Evolutionary conservation across 1,140 invertebrate species (phyloP), one percentile per base, ranked within the genome.

Genomic region (Brachionus calyciflorus): DNA sequence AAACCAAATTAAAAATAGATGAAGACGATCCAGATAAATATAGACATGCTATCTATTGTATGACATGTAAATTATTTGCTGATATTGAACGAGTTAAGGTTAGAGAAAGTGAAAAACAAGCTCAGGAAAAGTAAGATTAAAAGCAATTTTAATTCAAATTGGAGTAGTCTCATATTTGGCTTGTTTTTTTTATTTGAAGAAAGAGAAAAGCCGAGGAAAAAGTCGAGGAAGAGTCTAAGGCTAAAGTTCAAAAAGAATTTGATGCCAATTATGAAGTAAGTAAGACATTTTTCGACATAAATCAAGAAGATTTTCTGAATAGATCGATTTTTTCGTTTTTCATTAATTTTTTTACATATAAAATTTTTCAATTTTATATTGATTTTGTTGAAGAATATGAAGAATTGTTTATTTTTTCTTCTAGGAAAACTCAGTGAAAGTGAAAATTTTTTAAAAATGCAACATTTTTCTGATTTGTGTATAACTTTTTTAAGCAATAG

Each of bases 51-150:
- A 28, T 68, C 17, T 68, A 68, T 30, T 17, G 14, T 12, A 53
- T 68, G 89, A 96, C 94, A 3, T 97, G 96, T 92, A 98, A 98
- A 89, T 86, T 98, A 33, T 98, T 98, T 89, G 96, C 95, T 63
- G 95, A 98, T 84, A 91, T 97, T 89, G 95, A 85, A 77, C 80
- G 84, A 78, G 93, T 85, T 86, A 92, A 77, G 91, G 93, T 87
- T 76, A 86, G 81, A 78, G 81, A 83, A 79, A 93, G 93, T 80
- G 89, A 90, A 17, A 88, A 93, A 80, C 93, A 95, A 80, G 91
- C 93, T 84, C 93, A 97, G 83, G 94, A 98, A 82, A 88, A 93
- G 86, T 86, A 69, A 79, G 63, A 57, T 41, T 70, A 63, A 19
- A 7, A 78, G 21, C 40, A 37, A 65, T 77, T 28, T 30, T n/a